These are phyloP conservation scores for Vanacampus margaritifer DNA, from an alignment of 2,113 vertebrate species.

Conservation along the genomic window DNA sequence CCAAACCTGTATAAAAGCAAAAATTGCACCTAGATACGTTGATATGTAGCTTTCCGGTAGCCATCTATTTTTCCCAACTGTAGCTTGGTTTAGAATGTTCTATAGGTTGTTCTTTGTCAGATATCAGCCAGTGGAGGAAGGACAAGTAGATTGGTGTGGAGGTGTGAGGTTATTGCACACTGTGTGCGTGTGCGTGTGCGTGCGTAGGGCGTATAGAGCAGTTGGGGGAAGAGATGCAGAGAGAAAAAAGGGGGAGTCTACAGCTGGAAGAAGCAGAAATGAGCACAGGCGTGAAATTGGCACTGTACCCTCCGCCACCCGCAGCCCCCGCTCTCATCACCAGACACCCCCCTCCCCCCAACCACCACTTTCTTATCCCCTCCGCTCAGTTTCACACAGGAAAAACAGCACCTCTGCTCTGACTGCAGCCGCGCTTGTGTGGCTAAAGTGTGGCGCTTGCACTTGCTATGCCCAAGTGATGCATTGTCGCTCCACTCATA, in stretches of 20 bases:
- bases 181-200: conserved; percentile 13
- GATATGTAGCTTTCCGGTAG: conserved; percentile 31
- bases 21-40: too few relatives aligned
- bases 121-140: conserved; percentile 35
- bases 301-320: conserved; percentile 56
- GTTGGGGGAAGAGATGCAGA: conserved; percentile 39
- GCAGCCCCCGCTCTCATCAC: conserved; percentile 15
- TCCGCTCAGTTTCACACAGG: conserved; percentile 18
- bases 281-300: conserved; percentile 74
- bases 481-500: conserved; percentile 29
- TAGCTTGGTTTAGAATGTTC: conserved; percentile 34
- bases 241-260: conserved; percentile 41
- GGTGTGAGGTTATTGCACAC: conserved; percentile 23
- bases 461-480: conserved; percentile 23
- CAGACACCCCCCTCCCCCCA: not conserved
- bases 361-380: conserved; percentile 35
- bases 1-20: too few relatives aligned
- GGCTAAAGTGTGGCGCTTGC: conserved; percentile 8
- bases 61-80: conserved; percentile 15
- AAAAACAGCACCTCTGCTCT: conserved; percentile 18
- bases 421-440: conserved; percentile 5
- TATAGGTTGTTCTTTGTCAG: conserved; percentile 54
- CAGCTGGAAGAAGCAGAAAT: conserved; percentile 64
- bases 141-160: not conserved
- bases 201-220: conserved; percentile 12